Base-by-base conservation (phyloP, 92 coral and sea anemone species). In the Chrysogorgia sp. region DNA sequence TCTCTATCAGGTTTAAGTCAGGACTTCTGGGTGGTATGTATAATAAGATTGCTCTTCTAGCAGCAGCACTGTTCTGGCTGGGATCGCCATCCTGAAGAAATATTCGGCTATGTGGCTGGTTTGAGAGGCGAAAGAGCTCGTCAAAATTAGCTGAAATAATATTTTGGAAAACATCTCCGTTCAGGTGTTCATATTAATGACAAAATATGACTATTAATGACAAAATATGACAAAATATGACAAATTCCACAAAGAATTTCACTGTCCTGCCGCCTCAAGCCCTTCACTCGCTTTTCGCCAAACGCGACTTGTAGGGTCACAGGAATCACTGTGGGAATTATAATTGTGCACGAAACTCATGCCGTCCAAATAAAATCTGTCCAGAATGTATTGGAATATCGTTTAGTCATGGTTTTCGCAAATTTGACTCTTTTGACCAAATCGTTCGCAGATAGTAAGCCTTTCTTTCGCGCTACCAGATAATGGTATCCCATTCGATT, bases 271-370 rank as follows among this genome's bases (percentile, higher is more conserved):
- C n/a, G n/a, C n/a, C n/a, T n/a, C n/a, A n/a, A 80, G 29, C 57
- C 84, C 84, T 68, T 80, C 86, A 34, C 34, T 67, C 41, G 17
- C 25, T n/a, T 82, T 82, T 37, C 82, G 34, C 86, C 86, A 82
- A 14, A 82, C 52, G 1, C 75, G 61, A 28, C 75, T 34, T 14
- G 67, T 58, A 19, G 87, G 87, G 14, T 68, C 76, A 56, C 77
- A 28, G 19, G 87, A 49, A 49, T 83, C 82, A 25, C 47, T 41
- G 60, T 63, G 52, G 34, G 77, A 82, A 52, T 75, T 83, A 17
- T 41, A 40, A 37, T 83, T 83, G 77, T 83, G 82, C 13, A 65
- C 81, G 63, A 82, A 72, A 34, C 71, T 55, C 20, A 74, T 67
- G 34, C 86, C 86, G 62, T 63, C 81, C 34, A 82, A 64, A 63